phyloP scores from a whole-genome alignment of 2,888 invertebrate genomes.

The Rhagium mordax region DNA sequence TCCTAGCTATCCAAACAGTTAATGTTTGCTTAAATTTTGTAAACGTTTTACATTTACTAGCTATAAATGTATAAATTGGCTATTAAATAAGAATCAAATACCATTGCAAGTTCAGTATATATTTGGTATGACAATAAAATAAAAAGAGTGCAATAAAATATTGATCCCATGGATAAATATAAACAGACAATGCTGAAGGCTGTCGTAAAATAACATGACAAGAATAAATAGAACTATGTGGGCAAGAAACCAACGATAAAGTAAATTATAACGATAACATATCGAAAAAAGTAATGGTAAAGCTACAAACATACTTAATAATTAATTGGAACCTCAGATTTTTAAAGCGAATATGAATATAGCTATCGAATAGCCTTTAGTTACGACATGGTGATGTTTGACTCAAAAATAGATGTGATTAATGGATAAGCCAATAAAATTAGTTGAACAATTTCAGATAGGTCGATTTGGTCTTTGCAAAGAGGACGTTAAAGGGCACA shows the following conservation, averaged over 20 bases:
- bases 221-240: slow-evolving; percentile 37
- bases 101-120: slow-evolving; percentile 22
- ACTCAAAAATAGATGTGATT: too few species aligned
- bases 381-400: too few species aligned
- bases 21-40: neutral
- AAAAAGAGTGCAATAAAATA: slow-evolving; percentile 41
- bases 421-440: too few species aligned
- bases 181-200: slow-evolving; percentile 38
- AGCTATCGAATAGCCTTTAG: too few species aligned
- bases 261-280: slow-evolving; percentile 33
- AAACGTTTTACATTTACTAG: neutral
- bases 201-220: slow-evolving; percentile 41
- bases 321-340: neutral
- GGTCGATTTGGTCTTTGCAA: too few species aligned
- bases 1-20: neutral
- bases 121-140: slow-evolving; percentile 41
- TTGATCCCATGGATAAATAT: slow-evolving; percentile 40
- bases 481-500: too few species aligned
- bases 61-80: neutral
- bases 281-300: neutral
- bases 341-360: too few species aligned
- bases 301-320: neutral
- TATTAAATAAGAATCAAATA: slow-evolving; percentile 16
- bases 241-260: slow-evolving; percentile 36
- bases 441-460: too few species aligned